A percentile compares a stretch with the other conserved stretches of the same genome.
Evolutionary conservation across 2,113 vertebrate genomes (phyloP).

Genomic region (Coreoperca whiteheadi): DNA sequence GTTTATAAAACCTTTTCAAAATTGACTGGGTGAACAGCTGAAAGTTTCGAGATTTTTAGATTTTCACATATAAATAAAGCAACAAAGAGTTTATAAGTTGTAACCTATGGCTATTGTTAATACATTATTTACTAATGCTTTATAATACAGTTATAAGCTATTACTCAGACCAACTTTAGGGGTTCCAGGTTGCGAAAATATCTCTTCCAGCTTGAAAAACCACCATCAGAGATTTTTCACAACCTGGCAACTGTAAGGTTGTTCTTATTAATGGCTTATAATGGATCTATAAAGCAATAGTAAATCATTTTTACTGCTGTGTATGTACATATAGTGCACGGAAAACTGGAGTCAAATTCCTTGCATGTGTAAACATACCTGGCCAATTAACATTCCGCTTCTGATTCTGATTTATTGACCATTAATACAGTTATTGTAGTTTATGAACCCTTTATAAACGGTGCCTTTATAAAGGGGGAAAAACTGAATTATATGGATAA

Average conservation of each 20-base stretch:
- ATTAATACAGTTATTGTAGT: neutral
- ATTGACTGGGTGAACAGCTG: neutral
- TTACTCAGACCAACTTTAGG: neutral
- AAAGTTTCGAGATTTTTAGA: neutral
- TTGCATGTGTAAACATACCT: no score
- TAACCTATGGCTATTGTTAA: neutral
- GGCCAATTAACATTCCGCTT: no score
- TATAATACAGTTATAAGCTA: neutral
- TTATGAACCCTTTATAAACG: neutral
- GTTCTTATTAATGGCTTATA: neutral
- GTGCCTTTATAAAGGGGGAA: neutral
- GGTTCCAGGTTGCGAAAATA: no score
- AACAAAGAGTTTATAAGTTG: neutral
- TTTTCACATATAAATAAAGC: neutral
- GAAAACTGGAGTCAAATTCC: no score
- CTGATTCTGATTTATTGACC: neutral
- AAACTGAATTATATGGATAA: no score
- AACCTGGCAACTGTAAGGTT: neutral
- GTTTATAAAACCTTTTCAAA: neutral
- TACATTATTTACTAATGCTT: neutral
- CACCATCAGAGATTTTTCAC: neutral
- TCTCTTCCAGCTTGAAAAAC: neutral
- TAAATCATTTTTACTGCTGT: no score
- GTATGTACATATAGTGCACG: no score
- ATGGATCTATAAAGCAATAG: neutral